Percentiles rank a stretch among this genome's conserved stretches.
phyloP scores from a whole-genome alignment of 2,113 vertebrate genomes.

The Chiloscyllium plagiosum region DNA sequence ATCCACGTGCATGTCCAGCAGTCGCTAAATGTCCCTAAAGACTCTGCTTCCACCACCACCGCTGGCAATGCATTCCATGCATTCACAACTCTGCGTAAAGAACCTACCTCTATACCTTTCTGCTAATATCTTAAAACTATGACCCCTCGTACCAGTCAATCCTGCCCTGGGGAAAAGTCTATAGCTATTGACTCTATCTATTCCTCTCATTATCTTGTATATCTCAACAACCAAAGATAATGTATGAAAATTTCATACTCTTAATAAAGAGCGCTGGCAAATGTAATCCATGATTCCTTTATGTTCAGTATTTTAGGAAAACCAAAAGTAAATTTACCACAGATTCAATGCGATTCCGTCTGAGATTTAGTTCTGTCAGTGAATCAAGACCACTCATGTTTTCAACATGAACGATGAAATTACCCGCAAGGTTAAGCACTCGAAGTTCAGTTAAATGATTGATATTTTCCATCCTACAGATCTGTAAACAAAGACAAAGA shows the following conservation, averaged over 20 bases:
- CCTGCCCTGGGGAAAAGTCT: too few relatives aligned
- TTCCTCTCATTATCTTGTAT: too few relatives aligned
- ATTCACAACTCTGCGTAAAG: too few relatives aligned
- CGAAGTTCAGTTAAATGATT: conserved; percentile 71
- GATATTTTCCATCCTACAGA: conserved; percentile 77
- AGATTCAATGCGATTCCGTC: conserved; percentile 72
- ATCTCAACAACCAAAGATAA: background rate
- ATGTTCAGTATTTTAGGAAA: too few relatives aligned
- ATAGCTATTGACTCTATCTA: too few relatives aligned
- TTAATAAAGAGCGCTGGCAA: background rate
- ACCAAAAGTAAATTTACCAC: conserved; percentile 67
- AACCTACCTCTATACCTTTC: too few relatives aligned
- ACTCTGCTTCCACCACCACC: too few relatives aligned
- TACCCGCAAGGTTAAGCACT: conserved; percentile 85
- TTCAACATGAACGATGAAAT: conserved; percentile 71
- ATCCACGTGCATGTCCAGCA: too few relatives aligned
- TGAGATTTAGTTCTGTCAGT: conserved; percentile 81
- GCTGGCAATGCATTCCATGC: too few relatives aligned
- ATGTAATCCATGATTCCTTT: background rate
- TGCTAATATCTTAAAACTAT: too few relatives aligned
- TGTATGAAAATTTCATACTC: background rate
- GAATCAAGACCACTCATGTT: conserved; percentile 75
- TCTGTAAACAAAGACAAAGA: conserved; percentile 57
- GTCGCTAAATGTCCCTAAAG: too few relatives aligned
- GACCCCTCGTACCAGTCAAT: too few relatives aligned